phyloP scores from a whole-genome alignment of 2,113 vertebrate genomes.

The Pelusios castaneus region DNA sequence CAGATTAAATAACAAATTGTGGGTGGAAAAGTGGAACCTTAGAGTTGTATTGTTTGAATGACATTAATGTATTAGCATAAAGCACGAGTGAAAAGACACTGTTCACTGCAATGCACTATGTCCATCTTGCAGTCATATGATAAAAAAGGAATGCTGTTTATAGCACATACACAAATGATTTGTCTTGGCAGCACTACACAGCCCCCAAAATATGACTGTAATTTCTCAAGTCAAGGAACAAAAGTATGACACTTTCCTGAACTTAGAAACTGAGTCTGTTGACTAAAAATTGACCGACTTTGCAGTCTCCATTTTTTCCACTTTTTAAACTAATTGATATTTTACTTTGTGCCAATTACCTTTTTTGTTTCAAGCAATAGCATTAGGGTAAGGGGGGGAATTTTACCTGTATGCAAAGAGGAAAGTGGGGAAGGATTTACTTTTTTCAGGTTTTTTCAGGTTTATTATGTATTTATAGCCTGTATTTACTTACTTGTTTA shows the following conservation, averaged over 20 bases:
- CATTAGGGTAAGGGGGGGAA: not conserved
- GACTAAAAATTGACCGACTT: slow-evolving; percentile 59
- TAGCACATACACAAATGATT: slow-evolving; percentile 53
- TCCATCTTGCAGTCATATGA: slow-evolving; percentile 54
- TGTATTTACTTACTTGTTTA: not conserved
- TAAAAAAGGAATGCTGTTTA: slow-evolving; percentile 52
- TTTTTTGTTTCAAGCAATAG: not conserved
- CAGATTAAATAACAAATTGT: slow-evolving; percentile 55
- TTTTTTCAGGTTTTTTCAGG: too few relatives aligned
- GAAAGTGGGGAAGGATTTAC: not conserved
- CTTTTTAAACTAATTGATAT: not conserved
- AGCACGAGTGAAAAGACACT: slow-evolving; percentile 60
- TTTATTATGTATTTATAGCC: not conserved
- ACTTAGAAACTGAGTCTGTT: slow-evolving; percentile 42
- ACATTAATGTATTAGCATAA: slow-evolving; percentile 57
- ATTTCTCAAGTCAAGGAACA: slow-evolving; percentile 62
- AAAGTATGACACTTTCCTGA: slow-evolving; percentile 65
- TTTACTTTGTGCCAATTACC: not conserved
- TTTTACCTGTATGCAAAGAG: not conserved
- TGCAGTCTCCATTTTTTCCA: slow-evolving; percentile 21
- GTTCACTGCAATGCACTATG: slow-evolving; percentile 33
- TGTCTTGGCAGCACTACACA: slow-evolving; percentile 52
- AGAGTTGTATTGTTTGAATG: slow-evolving; percentile 61
- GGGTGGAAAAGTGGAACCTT: slow-evolving; percentile 55
- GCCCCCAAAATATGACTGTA: slow-evolving; percentile 52